Evolutionary conservation across 2,113 vertebrate species (phyloP).

Genomic region (Neotragus moschatus): DNA sequence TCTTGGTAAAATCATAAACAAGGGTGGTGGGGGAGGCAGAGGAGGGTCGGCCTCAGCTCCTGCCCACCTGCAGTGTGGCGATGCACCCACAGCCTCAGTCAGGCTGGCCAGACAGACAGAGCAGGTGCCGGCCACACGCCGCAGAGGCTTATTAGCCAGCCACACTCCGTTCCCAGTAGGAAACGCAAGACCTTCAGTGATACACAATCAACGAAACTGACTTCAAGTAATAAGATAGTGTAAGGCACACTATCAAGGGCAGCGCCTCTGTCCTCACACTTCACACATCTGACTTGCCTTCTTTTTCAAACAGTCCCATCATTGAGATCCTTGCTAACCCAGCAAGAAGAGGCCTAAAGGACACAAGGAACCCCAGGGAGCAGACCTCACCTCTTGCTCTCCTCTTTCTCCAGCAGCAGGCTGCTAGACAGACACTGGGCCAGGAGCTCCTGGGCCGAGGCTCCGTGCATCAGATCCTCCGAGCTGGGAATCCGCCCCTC

Average conservation of each 20-base stretch:
- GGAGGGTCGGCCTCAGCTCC: background rate
- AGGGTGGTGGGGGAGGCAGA: background rate
- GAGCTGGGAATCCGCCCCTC: background rate
- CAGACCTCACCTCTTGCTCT: conserved; percentile 79
- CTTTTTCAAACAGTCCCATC: background rate
- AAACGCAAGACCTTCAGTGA: background rate
- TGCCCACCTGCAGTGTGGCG: too few species aligned
- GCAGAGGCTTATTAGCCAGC: background rate
- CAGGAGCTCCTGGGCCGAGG: conserved; percentile 80
- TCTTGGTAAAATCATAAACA: background rate
- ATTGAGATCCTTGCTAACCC: background rate
- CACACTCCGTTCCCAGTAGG: background rate
- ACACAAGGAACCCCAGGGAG: background rate
- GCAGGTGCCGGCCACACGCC: background rate
- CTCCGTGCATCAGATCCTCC: conserved; percentile 67
- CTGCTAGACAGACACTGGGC: conserved; percentile 79
- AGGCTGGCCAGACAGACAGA: background rate
- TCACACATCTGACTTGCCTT: background rate
- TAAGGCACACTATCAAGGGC: background rate
- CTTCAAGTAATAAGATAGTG: background rate
- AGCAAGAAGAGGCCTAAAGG: background rate
- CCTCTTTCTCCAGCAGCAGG: conserved; percentile 83
- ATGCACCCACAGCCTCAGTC: background rate
- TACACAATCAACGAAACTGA: background rate
- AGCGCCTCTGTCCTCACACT: background rate